Evolutionary conservation across 37 sponge, comb jelly and placozoan genomes (phyloP).

Genomic region (Oopsacas minuta): DNA sequence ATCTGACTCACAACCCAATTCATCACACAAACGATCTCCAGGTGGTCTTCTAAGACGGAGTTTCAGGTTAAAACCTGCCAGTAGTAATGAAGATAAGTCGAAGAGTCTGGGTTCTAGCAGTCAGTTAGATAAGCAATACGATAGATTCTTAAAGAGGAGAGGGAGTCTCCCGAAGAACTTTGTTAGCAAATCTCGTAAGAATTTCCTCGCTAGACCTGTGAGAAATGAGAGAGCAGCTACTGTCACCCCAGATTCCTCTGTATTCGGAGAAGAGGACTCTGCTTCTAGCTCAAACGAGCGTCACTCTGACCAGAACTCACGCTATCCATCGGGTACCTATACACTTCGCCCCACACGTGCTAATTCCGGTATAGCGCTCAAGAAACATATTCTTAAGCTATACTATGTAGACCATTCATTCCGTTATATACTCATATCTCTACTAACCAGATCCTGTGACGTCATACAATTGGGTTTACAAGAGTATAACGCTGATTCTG

Average conservation of each 20-base stretch:
- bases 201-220: neutral
- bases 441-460: neutral
- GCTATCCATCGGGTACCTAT: neutral
- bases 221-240: neutral
- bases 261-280: neutral
- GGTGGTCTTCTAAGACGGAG: neutral
- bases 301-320: neutral
- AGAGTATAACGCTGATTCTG: neutral
- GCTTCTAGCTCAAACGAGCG: neutral
- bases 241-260: neutral
- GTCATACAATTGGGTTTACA: neutral
- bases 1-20: neutral
- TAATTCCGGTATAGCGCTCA: neutral
- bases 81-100: neutral
- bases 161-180: constrained; percentile 1
- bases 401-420: constrained; percentile 52
- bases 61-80: neutral
- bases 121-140: neutral
- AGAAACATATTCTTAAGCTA: constrained; percentile 37
- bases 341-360: neutral
- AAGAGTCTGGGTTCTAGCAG: neutral
- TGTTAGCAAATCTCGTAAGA: neutral
- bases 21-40: neutral
- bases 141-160: neutral
- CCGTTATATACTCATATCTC: constrained; percentile 49